These are phyloP conservation scores for Anoura caudifer DNA, from an alignment of 2,113 vertebrate species.

Conservation along the genomic window DNA sequence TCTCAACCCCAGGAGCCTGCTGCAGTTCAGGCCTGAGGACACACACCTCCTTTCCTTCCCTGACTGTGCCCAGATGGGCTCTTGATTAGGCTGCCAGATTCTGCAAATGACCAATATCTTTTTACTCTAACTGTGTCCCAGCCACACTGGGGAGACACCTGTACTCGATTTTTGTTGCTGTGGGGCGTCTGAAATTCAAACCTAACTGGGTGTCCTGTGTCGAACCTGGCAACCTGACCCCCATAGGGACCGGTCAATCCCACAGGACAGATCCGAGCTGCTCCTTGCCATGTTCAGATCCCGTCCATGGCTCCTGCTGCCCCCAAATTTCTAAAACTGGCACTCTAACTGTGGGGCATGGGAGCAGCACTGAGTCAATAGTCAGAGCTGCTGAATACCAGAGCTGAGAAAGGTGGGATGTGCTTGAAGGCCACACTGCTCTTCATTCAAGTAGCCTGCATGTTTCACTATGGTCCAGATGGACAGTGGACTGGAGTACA, in stretches of 20 bases:
- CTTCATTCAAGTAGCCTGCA: not conserved
- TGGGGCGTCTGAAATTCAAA: not conserved
- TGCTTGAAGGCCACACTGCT: no score
- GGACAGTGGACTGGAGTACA: not conserved
- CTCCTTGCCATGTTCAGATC: not conserved
- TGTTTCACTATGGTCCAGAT: not conserved
- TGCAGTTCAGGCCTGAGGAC: not conserved
- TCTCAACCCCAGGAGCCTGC: not conserved
- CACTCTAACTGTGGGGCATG: no score
- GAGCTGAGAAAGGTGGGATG: not conserved
- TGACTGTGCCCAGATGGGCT: rapidly evolving
- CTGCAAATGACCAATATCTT: not conserved
- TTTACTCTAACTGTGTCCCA: not conserved
- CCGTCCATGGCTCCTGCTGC: not conserved
- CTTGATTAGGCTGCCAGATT: not conserved
- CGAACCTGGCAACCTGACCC: not conserved
- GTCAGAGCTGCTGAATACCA: not conserved
- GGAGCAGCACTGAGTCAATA: rapidly evolving
- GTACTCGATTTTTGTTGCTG: not conserved
- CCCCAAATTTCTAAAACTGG: not conserved
- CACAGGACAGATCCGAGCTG: not conserved
- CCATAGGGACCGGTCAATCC: not conserved
- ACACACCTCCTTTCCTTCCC: not conserved
- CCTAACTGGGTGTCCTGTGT: not conserved
- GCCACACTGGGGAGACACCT: not conserved